These are phyloP conservation scores for Hyposmocoma kahamanoa DNA, from an alignment of 1,140 invertebrate species.

Conservation along the genomic window DNA sequence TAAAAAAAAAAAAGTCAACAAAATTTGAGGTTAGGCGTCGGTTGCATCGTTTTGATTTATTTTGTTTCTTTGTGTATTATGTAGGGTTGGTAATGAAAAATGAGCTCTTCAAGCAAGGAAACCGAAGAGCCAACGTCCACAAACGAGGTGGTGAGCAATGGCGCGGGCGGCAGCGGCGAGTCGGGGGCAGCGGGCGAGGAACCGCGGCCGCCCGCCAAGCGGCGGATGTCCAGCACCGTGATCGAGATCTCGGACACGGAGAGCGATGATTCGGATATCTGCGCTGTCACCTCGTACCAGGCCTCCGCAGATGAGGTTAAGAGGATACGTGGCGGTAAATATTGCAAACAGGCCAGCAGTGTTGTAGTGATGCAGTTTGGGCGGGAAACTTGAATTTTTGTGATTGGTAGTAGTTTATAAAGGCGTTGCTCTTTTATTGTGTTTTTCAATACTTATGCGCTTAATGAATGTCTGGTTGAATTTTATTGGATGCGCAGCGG, in stretches of 20 bases:
- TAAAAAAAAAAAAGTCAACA: slow-evolving; percentile 34
- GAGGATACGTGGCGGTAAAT: slow-evolving; percentile 58
- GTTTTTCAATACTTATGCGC: too few relatives aligned
- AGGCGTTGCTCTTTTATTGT: too few relatives aligned
- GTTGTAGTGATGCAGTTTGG: slow-evolving; percentile 14
- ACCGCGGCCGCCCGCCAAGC: slow-evolving; percentile 55
- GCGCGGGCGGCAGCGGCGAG: slow-evolving; percentile 3
- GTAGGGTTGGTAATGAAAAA: slow-evolving; percentile 46
- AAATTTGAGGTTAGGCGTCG: slow-evolving; percentile 62
- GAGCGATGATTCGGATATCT: slow-evolving; percentile 67
- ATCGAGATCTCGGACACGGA: slow-evolving; percentile 68
- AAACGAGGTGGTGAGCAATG: slow-evolving; percentile 14
- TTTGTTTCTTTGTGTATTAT: slow-evolving; percentile 58
- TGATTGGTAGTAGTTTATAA: too few relatives aligned
- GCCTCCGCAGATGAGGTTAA: slow-evolving; percentile 68
- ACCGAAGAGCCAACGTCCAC: slow-evolving; percentile 48
- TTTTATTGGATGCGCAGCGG: too few relatives aligned
- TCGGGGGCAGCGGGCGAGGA: slow-evolving; percentile 20
- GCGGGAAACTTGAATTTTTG: slow-evolving; percentile 43
- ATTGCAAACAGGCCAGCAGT: too few relatives aligned
- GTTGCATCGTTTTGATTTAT: slow-evolving; percentile 52
- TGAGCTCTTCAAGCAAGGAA: slow-evolving; percentile 54
- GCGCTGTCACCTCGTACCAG: slow-evolving; percentile 68
- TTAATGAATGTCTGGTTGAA: too few relatives aligned
- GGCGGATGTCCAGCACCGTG: slow-evolving; percentile 42